Base-by-base conservation (phyloP, 2,113 vertebrate species). In the Maccullochella peelii region DNA sequence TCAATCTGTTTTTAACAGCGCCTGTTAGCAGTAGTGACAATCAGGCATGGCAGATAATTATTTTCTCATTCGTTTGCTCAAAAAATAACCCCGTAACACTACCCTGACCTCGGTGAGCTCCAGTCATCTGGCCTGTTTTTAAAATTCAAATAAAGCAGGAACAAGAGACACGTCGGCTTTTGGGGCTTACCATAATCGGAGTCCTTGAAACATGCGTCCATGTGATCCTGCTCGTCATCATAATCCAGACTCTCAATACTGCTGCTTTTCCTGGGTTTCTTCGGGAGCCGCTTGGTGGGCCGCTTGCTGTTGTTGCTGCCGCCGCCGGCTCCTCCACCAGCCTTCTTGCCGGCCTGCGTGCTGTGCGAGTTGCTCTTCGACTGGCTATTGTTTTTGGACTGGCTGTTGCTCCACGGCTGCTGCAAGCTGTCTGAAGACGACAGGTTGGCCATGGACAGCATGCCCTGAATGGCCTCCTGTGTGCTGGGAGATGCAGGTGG, bases 391-490 rank as follows among this genome's bases (percentile, higher is more conserved):
- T 73, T 88, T 72, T 87, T 91, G 0, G 96, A 95, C 93, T 99
- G 97, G 83, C 96, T 97, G 62, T 96, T 91, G 77, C 95, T 96
- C 98, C 98, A 99, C 0, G 97, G 89, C 0, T 96, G 94, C 94
- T 97, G 97, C 91, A 99, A 95, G 93, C 97, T 97, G 88, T 98
- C 98, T 21, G 98, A 98, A 14, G 98, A 97, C 88, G 97, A 97
- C 92, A 99, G 96, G 94, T 99, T 99, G 92, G 98, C 98, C 98
- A 99, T 99, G 33, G 98, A 99, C 76, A 99, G 94, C 98, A 99
- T 99, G 93, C 98, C 98, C 97, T 99, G 98, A 95, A 99, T 99
- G 85, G 98, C 98, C 95, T 99, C 98, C 93, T 99, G 98, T 4
- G 98, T 99, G 95, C 98, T 99, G 94, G 98, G 98, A 86, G 98